These are phyloP conservation scores for Gnathonemus longibarbis DNA, from an alignment of 2,113 vertebrate species.

Conservation along the genomic window DNA sequence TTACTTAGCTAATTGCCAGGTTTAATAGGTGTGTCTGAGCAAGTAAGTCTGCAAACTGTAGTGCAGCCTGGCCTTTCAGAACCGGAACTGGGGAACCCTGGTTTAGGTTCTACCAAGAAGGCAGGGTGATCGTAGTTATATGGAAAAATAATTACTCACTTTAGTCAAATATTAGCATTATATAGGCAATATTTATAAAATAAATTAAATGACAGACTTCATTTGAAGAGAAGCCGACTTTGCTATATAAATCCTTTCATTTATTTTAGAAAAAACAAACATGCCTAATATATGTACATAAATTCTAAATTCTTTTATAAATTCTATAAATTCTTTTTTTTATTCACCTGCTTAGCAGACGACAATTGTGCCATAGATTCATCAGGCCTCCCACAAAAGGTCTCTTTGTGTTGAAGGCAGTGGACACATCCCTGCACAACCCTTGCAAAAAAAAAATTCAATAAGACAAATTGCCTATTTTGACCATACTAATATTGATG, in stretches of 20 bases:
- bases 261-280: background rate
- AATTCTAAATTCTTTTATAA: background rate
- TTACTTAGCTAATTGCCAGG: background rate
- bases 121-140: background rate
- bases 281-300: background rate
- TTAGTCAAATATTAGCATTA: background rate
- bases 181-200: background rate
- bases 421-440: background rate
- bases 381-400: background rate
- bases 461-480: constrained; percentile 44
- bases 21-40: background rate
- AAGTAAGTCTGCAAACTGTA: background rate
- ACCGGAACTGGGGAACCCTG: background rate
- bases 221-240: background rate
- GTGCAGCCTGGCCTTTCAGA: background rate
- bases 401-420: background rate
- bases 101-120: background rate
- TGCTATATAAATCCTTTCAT: background rate
- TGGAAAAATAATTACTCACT: background rate
- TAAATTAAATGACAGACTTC: background rate
- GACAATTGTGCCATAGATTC: background rate
- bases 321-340: background rate
- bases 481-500: constrained; percentile 38
- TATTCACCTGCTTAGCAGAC: background rate
- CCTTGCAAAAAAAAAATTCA: background rate